Base-by-base conservation (phyloP, 2,797 vertebrate genomes). In the Macroramphosus scolopax region DNA sequence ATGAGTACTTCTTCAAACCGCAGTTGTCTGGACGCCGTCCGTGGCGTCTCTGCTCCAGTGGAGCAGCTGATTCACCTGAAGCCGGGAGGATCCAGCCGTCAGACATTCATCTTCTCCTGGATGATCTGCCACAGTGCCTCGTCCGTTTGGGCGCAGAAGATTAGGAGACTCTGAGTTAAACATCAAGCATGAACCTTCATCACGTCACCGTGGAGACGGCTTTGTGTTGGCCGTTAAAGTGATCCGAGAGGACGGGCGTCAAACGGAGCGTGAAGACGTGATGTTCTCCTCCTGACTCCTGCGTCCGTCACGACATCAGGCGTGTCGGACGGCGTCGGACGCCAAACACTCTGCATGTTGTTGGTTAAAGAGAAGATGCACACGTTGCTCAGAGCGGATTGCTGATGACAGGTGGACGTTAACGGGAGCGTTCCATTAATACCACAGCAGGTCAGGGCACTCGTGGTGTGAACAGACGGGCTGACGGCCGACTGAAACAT, bases 221-320 rank as follows among this genome's bases (percentile, higher is more conserved):
- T 29, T 26, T 37, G 54, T 35, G 58, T 47, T 7, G 8, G 14
- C 29, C 2, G 10, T 42, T 43, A 16, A 3, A 56, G 44, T 24
- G 61, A 49, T 48, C 51, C 55, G 15, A 3, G 17, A 58, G n/a
- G 39, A 26, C 51, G 1, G 35, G 64, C 72, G 2, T 36, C 63
- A 48, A 77, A 72, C 51, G 78, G 44, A 32, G 40, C 28, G 3
- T 28, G 68, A 70, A 46, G 8, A 26, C 11, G 5, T 0, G 5
- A n/a, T 14, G 43, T 24, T 6, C 25, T 26, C 8, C 25, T 26
- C 8, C 8, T 7, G 25, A 6, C 2, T 9, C 7, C 7, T 22
- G 7, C 25, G 7, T 26, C 25, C 3, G 25, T 26, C 5, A n/a
- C n/a, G n/a, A n/a, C n/a, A n/a, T n/a, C n/a, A n/a, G n/a, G n/a